Evolutionary conservation across 2,888 invertebrate species (phyloP).

Genomic region (Philopedon plagiatum): DNA sequence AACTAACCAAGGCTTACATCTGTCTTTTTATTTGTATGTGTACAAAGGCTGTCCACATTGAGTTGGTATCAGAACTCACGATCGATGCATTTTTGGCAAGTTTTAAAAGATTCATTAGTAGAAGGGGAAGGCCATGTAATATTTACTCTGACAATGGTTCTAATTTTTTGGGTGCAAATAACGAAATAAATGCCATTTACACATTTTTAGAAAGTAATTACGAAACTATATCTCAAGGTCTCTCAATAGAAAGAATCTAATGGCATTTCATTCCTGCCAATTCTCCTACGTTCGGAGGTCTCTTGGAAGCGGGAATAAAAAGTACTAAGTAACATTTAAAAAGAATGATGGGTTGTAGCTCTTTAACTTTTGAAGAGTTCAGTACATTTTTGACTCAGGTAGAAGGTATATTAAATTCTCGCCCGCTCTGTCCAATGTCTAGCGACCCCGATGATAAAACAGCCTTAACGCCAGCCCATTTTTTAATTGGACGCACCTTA

Average conservation of each 20-base stretch:
- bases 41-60: conserved; percentile 13
- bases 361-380: not conserved
- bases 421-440: not conserved
- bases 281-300: not conserved
- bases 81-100: too few relatives aligned
- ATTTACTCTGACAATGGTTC: conserved; percentile 32
- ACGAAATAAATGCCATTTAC: not conserved
- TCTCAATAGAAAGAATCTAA: not conserved
- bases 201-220: not conserved
- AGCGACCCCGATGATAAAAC: not conserved
- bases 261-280: conserved; percentile 19
- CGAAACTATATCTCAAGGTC: too few relatives aligned
- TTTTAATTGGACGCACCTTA: not conserved
- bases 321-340: not conserved
- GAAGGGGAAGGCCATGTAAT: too few relatives aligned
- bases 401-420: not conserved
- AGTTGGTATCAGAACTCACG: conserved; percentile 4
- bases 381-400: not conserved
- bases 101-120: conserved; percentile 14
- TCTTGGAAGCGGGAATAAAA: not conserved
- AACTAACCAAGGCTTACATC: not conserved
- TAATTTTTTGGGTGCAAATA: conserved; percentile 30
- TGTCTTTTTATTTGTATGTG: conserved; percentile 10
- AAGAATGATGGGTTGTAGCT: not conserved
- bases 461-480: not conserved